Conservation (phyloP, 2,113 vertebrate species). For the Canis aureus region DNA sequence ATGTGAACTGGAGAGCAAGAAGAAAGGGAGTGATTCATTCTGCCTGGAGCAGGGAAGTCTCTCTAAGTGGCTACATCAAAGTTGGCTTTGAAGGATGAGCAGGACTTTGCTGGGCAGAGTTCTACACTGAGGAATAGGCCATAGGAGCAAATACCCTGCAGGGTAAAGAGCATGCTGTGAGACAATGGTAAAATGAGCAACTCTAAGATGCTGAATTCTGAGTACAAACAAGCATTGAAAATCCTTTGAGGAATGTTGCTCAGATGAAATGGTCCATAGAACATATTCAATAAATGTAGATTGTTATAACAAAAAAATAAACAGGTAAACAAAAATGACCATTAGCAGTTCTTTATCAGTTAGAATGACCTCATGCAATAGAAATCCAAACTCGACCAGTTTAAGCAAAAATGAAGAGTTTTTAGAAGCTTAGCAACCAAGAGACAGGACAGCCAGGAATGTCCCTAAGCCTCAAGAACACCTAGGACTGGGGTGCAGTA, state of each 20-base stretch:
- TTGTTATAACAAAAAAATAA: background rate
- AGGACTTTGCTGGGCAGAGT: background rate
- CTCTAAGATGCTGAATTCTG: background rate
- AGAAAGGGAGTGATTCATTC: background rate
- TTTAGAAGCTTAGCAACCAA: background rate
- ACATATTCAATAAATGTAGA: background rate
- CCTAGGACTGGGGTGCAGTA: background rate
- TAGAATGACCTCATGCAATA: background rate
- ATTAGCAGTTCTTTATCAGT: background rate
- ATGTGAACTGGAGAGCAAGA: background rate
- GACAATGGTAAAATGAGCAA: background rate
- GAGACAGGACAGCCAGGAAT: background rate
- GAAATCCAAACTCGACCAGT: background rate
- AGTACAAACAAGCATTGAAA: background rate
- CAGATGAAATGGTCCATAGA: background rate
- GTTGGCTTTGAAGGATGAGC: background rate
- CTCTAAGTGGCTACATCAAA: background rate
- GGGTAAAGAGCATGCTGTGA: accelerated
- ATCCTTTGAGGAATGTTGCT: background rate
- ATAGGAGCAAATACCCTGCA: background rate
- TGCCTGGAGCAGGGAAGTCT: background rate
- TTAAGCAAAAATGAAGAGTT: background rate
- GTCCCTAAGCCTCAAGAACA: background rate
- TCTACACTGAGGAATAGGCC: background rate
- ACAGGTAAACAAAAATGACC: background rate